These are phyloP conservation scores for Chelmon rostratus DNA, from an alignment of 2,797 vertebrate species.

Conservation along the genomic window DNA sequence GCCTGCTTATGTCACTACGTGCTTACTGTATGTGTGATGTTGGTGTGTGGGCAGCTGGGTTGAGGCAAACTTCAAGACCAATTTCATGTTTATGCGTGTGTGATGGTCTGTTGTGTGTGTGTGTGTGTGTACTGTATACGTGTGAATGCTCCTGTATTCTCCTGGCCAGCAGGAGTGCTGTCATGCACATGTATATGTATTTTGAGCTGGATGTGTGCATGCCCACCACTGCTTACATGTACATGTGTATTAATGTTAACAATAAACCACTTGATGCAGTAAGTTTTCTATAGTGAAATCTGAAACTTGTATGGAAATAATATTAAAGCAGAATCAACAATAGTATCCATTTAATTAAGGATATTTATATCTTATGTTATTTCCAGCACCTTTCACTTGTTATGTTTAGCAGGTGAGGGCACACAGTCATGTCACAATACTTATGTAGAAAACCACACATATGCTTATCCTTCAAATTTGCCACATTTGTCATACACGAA, in stretches of 20 bases:
- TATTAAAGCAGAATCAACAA: neutral
- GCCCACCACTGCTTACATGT: neutral
- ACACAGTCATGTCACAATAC: neutral
- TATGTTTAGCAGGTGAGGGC: neutral
- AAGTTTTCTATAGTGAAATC: neutral
- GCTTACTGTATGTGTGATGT: slow-evolving; percentile 61
- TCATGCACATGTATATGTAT: slow-evolving; percentile 2
- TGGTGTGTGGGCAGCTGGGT: slow-evolving; percentile 63
- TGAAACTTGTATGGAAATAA: neutral
- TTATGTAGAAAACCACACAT: neutral
- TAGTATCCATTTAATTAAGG: neutral
- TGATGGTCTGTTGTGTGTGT: slow-evolving; percentile 28
- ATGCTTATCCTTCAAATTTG: neutral
- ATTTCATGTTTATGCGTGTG: slow-evolving; percentile 53
- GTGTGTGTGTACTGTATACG: too few relatives aligned
- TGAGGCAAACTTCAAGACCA: slow-evolving; percentile 68
- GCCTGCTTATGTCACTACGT: slow-evolving; percentile 61
- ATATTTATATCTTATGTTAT: neutral
- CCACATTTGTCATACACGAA: neutral
- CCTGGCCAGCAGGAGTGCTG: slow-evolving; percentile 41
- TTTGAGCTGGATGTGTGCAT: neutral
- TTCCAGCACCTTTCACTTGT: neutral
- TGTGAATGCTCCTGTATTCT: slow-evolving; percentile 39
- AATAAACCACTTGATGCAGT: neutral
- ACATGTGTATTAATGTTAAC: neutral